These are phyloP conservation scores for Hypena proboscidalis DNA, from an alignment of 2,888 invertebrate species.

Conservation along the genomic window DNA sequence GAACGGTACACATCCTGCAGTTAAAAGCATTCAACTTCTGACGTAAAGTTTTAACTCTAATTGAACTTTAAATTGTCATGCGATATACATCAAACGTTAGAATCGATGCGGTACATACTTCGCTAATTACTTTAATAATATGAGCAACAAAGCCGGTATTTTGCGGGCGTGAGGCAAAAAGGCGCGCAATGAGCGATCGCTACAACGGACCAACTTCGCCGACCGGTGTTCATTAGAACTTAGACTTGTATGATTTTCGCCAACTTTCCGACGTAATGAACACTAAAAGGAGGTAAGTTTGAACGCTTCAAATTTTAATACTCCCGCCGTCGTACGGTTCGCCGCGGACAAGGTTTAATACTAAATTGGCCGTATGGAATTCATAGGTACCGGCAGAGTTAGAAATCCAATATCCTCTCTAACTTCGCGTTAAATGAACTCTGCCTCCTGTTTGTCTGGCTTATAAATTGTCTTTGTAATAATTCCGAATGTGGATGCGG, in stretches of 20 bases:
- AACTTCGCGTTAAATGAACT: slow-evolving; percentile 69
- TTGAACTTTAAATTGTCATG: slow-evolving; percentile 53
- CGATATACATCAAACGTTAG: slow-evolving; percentile 31
- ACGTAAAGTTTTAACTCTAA: slow-evolving; percentile 49
- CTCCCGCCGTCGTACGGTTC: slow-evolving; percentile 54
- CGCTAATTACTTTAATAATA: slow-evolving; percentile 42
- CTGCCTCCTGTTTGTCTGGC: slow-evolving; percentile 64
- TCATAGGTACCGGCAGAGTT: slow-evolving; percentile 66
- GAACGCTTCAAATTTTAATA: slow-evolving; percentile 83
- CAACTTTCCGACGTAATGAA: slow-evolving; percentile 82
- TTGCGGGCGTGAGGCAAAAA: slow-evolving; percentile 52
- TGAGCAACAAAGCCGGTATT: slow-evolving; percentile 46
- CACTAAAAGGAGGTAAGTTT: slow-evolving; percentile 83
- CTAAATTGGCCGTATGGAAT: slow-evolving; percentile 69
- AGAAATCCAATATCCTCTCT: slow-evolving; percentile 78
- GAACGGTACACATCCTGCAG: slow-evolving; percentile 52
- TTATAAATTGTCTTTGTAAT: slow-evolving; percentile 66
- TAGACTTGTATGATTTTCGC: slow-evolving; percentile 81
- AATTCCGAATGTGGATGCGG: background rate
- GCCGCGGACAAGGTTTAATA: slow-evolving; percentile 64
- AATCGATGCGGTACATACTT: slow-evolving; percentile 28
- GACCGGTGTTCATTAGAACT: slow-evolving; percentile 82
- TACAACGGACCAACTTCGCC: slow-evolving; percentile 68
- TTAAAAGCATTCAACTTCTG: slow-evolving; percentile 49
- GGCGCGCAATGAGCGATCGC: slow-evolving; percentile 59